phyloP scores from a whole-genome alignment of 2,888 invertebrate genomes.

The Schizaphis graminum region DNA sequence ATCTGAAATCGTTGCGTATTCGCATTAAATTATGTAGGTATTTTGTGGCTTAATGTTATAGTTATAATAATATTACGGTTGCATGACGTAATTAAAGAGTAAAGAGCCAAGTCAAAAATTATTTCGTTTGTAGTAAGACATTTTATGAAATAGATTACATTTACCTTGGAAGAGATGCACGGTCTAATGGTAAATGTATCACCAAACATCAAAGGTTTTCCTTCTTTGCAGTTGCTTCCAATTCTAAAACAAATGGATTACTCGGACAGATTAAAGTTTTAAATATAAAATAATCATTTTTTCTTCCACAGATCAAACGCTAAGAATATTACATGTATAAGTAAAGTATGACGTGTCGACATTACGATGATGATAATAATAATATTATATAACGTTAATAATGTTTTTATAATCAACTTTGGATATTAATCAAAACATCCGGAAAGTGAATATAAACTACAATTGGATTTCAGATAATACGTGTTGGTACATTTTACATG shows the following conservation, averaged over 20 bases:
- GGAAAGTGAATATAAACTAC: not conserved
- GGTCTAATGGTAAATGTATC: slow-evolving; percentile 66
- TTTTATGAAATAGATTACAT: not conserved
- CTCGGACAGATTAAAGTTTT: not conserved
- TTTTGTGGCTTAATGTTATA: not conserved
- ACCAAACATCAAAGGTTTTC: slow-evolving; percentile 67
- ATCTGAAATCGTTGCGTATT: not conserved
- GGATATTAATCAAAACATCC: not conserved
- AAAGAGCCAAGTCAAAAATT: not conserved
- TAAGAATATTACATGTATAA: not conserved
- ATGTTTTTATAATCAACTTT: not conserved
- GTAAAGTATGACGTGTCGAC: not conserved
- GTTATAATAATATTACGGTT: not conserved
- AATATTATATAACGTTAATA: not conserved
- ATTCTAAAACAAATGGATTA: slow-evolving; percentile 52
- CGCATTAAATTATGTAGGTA: not conserved
- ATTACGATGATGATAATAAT: not conserved
- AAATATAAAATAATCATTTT: not conserved
- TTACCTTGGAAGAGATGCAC: slow-evolving; percentile 47
- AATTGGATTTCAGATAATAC: not conserved
- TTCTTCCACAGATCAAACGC: not conserved
- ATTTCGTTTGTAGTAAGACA: not conserved
- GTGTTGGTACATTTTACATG: not conserved
- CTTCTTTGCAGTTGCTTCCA: slow-evolving; percentile 54
- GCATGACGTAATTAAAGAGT: not conserved